phyloP scores from a whole-genome alignment of 2,797 vertebrate genomes.

The Simalia tracyae region DNA sequence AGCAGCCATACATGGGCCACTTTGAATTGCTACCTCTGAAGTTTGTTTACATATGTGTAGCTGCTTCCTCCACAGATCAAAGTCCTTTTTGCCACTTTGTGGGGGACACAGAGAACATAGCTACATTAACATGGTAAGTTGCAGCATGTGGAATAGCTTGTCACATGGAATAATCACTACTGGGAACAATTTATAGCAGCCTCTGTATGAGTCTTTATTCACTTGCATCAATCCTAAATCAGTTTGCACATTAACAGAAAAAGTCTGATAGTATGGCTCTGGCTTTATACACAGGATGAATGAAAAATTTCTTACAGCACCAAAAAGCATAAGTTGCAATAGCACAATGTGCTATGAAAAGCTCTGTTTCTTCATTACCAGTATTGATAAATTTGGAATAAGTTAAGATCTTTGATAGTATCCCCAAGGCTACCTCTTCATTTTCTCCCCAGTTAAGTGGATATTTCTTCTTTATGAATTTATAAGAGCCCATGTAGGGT shows the following conservation, averaged over 20 bases:
- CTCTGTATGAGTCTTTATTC: not conserved
- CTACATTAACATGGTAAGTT: not conserved
- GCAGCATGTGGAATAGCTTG: not conserved
- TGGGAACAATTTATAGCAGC: not conserved
- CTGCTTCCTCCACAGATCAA: not conserved
- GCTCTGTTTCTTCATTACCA: not conserved
- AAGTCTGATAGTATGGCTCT: conserved; percentile 1
- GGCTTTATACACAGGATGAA: not conserved
- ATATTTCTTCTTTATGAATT: not conserved
- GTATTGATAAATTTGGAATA: not conserved
- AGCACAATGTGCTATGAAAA: not conserved
- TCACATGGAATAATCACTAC: not conserved
- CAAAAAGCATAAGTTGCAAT: not conserved
- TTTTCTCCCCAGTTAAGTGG: not conserved
- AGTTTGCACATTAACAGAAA: not conserved
- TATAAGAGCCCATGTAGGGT: not conserved
- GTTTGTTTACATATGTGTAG: not conserved
- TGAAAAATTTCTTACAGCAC: rapidly evolving
- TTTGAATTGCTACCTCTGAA: not conserved
- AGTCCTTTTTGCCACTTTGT: not conserved
- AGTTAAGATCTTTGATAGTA: not conserved
- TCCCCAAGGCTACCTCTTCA: not conserved
- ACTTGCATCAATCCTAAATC: not conserved
- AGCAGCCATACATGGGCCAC: not conserved
- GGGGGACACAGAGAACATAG: not conserved